Evolutionary conservation across 2,888 invertebrate species (phyloP), one percentile per base, ranked within the genome.

Genomic region (Hypomecis atomaria): DNA sequence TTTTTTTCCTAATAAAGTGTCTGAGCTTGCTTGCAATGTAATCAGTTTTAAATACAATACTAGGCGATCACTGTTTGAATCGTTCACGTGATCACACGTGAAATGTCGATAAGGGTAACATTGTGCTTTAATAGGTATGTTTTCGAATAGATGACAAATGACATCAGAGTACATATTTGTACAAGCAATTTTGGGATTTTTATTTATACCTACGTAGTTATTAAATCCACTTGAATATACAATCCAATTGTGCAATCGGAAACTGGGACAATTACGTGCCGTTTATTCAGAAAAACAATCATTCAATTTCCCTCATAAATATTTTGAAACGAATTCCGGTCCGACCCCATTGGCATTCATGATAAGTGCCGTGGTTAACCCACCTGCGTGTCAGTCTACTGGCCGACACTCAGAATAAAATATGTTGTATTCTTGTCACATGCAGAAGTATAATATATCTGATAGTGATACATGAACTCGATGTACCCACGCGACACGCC

Each of bases 401-500:
- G 44, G 10, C 50, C 62, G 55, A 59, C 65, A 62, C 63, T 23
- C 23, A 23, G 1, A 23, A 23, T 23, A 23, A 23, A 23, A 23
- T 23, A 23, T 3, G 23, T 23, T 23, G 23, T 23, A 23, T 23
- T 23, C 23, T 23, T 23, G 23, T 23, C 23, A 23, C 23, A 23
- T 3, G 1, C 23, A 23, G 23, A 23, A 23, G 23, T 23, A 23
- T 23, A 23, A 23, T 23, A 23, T 23, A 23, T 23, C 23, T 23
- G 3, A 23, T 23, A 23, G 23, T 23, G 3, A 23, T 23, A 23
- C 23, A 23, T 23, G n/a, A n/a, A 42, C 56, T 38, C 56, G 55
- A 45, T 33, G 34, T 10, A n/a, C 36, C 7, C 36, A n/a, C 59
- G 69, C 69, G n/a, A 69, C 73, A 63, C 75, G 73, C 75, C 73